Evolutionary conservation across 1,140 invertebrate genomes (phyloP), one percentile per base, ranked within the genome.

Genomic region (Archegozetes longisetosus): DNA sequence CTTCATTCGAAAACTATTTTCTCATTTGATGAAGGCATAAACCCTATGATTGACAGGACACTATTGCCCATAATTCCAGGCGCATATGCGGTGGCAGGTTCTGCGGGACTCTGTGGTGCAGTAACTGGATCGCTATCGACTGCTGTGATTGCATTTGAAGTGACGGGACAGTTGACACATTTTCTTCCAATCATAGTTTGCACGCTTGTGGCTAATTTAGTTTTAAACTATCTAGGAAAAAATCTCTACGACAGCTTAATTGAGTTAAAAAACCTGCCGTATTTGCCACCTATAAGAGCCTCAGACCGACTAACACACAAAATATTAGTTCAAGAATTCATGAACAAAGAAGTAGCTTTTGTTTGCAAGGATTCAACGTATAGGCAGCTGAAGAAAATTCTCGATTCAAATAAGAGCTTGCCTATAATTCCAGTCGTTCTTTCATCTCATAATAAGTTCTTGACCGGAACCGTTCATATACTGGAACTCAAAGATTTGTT

Each of bases 241-340:
- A 97, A 92, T 28, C 86, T 97, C 66, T 98, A 97, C 75, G 93
- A 98, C 76, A 93, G 88, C 70, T 97, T 97, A 67, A 97, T 98
- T 64, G 77, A 92, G 60, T 91, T 98, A 66, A 97, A 97, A 74
- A 90, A 92, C 70, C 75, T 98, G 64, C 94, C 94, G 0, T 98
- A 96, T 74, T 73, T 98, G 51, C 95, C 94, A 1, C 86, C 89
- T 68, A 78, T 91, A 48, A 71, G 89, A 13, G 84, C 86, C 0
- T 85, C 84, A 50, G 66, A 66, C n/a, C 65, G 68, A 13, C 61
- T 66, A 62, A 89, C 91, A 76, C 94, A 95, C 74, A 85, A 84
- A 67, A 82, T 94, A 54, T 90, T 84, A 73, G 91, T 95, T 3
- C 89, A 94, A 73, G 88, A 95, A 70, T 94, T 97, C 65, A 96